Evolutionary conservation across 1,140 invertebrate genomes (phyloP), one percentile per base, ranked within the genome.

Genomic region (Rhyzopertha dominica): DNA sequence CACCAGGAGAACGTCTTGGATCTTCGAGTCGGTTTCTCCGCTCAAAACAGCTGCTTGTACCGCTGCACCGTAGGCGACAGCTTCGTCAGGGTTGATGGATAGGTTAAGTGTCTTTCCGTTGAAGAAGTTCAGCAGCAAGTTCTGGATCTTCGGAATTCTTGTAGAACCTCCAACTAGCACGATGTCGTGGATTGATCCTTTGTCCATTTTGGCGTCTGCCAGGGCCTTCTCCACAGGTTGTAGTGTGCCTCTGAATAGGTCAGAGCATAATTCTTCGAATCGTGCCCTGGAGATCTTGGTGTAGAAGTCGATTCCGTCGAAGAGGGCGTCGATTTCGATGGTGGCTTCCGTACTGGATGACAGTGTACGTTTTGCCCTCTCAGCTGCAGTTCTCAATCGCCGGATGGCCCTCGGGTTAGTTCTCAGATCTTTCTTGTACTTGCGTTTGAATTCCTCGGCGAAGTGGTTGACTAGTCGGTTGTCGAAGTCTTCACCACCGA

Each of bases 401-500:
- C 83, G 67, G 7, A 74, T 48, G 5, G 71, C 69, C 38, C 71
- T 63, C 12, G 70, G 60, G 44, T 73, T 74, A 22, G 28, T 53
- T 38, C 58, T 65, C 49, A 70, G 49, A 54, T 75, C 72, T 47
- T 74, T 75, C 31, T 66, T 67, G 58, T 72, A 67, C 50, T 74
- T 74, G 20, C 71, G 57, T 30, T 67, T 56, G 54, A 75, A 73
- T 53, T 75, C 72, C 3, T 74, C 68, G 2, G 68, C 65, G 2
- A 75, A 62, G 57, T 85, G 80, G 58, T 78, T 81, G 4, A 89
- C 84, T 61, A 89, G 69, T 31, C 84, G 62, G 65, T 84, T 81
- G 61, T 86, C 83, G 54, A 88, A 89, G 63, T 88, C 85, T 64
- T 89, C 86, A 26, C 86, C 85, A 49, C 73, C 77, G 0, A 79